Conservation (phyloP, 2,888 invertebrate genomes). For the Ctena decussata region DNA sequence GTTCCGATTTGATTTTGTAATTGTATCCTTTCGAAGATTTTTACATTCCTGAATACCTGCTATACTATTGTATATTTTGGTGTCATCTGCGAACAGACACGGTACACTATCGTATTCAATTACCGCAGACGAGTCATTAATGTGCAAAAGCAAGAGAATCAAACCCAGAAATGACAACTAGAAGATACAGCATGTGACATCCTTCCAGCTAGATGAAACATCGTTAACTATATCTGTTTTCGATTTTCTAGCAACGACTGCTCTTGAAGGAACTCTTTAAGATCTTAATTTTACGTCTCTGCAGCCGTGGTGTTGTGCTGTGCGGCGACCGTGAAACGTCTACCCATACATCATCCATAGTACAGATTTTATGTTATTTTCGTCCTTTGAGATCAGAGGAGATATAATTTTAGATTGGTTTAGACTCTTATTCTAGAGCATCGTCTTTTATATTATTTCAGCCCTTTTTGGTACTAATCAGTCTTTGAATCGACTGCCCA, state of each 20-base stretch:
- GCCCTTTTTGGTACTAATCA: too few species aligned
- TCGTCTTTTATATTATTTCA: too few species aligned
- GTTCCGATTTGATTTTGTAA: not conserved
- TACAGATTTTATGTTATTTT: too few species aligned
- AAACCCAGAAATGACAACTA: not conserved
- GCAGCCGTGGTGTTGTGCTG: too few species aligned
- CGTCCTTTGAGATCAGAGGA: too few species aligned
- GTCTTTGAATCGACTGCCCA: too few species aligned
- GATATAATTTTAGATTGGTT: too few species aligned
- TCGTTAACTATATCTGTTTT: not conserved
- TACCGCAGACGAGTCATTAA: not conserved
- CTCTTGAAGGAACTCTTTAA: too few species aligned
- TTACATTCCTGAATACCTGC: not conserved
- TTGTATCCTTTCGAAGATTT: not conserved
- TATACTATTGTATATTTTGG: not conserved
- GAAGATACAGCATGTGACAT: not conserved
- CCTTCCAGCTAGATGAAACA: not conserved
- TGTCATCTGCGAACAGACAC: not conserved
- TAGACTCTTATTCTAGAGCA: too few species aligned
- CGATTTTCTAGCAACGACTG: not conserved
- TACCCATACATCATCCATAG: too few species aligned
- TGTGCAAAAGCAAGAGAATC: not conserved
- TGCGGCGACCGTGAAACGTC: too few species aligned
- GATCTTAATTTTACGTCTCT: too few species aligned
- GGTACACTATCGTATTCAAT: not conserved